Percentiles rank a stretch among this genome's conserved stretches.
Evolutionary conservation across 2,113 vertebrate genomes (phyloP).

Genomic region (Choloepus hoffmanni): DNA sequence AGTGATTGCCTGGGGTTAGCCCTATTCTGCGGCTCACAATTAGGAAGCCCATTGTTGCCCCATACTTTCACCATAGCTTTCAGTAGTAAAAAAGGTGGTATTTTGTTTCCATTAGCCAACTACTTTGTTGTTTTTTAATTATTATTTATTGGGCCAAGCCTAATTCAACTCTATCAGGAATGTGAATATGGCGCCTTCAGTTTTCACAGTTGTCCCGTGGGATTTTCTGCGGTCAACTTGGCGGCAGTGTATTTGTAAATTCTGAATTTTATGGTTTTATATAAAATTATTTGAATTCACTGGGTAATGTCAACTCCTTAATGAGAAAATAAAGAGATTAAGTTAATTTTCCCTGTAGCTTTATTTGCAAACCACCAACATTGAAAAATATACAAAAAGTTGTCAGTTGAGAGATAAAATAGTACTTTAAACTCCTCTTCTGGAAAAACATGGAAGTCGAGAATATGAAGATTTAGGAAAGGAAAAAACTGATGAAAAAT

Average conservation of each 20-base stretch:
- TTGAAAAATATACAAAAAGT: slow-evolving; percentile 65
- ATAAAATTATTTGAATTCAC: neutral
- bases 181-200: neutral
- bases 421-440: slow-evolving; percentile 25
- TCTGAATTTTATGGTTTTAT: neutral
- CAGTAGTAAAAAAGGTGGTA: neutral
- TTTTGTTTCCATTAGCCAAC: neutral
- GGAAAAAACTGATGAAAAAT: neutral
- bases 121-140: neutral
- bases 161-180: neutral
- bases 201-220: neutral
- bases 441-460: slow-evolving; percentile 45
- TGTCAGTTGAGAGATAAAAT: slow-evolving; percentile 54
- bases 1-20: rapidly evolving
- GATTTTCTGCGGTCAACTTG: neutral
- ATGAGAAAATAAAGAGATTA: slow-evolving; percentile 53
- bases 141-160: neutral
- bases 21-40: neutral
- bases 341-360: slow-evolving; percentile 61
- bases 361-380: slow-evolving; percentile 50
- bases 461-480: neutral
- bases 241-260: neutral
- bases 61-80: neutral
- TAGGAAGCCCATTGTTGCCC: neutral
- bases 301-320: neutral